Base-by-base conservation (phyloP, 2,888 invertebrate species). In the Drosophila monieri region DNA sequence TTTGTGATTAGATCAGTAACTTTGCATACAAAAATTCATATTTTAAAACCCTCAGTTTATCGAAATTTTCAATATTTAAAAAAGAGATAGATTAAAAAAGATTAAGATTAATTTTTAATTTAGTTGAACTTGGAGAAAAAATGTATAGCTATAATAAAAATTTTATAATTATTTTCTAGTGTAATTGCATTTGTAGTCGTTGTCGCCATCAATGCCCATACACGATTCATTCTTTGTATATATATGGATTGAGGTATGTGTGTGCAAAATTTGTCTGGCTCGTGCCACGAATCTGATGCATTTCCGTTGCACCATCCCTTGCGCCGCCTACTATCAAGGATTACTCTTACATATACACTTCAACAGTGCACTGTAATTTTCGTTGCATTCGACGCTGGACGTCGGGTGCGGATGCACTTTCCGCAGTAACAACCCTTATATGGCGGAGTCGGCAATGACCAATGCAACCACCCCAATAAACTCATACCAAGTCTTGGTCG, bases 381-480 rank as follows among this genome's bases (percentile, higher is more conserved):
- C 61, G 69, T 49, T 70, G 68, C 73, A 58, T 44, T 69, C 54
- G 57, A 46, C 60, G 68, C 39, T 21, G 54, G 30, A 41, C 39
- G 41, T 56, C 56, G 56, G 37, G 27, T 65, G 49, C 47, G 54
- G 65, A 60, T 80, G 80, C 85, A 80, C 67, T 74, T 83, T 70
- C 59, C 68, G 59, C 72, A 81, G 79, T 81, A 79, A 76, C 81
- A 81, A 74, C 81, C 81, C 81, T 78, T 81, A 81, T 84, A 73
- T 79, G 74, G 57, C 60, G 32, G 64, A 68, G 55, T 18, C 49
- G 32, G 27, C 71, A 72, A 59, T 65, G 53, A 57, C 79, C 73
- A 67, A 66, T 75, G 53, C 66, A 68, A 72, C 68, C 73, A 57
- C 73, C 73, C 43, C 43, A 43, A 43, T 21, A 10, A 21, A 21